A percentile compares a stretch with the other conserved stretches of the same genome.
phyloP scores from a whole-genome alignment of 2,797 vertebrate genomes.

The Amazona ochrocephala region DNA sequence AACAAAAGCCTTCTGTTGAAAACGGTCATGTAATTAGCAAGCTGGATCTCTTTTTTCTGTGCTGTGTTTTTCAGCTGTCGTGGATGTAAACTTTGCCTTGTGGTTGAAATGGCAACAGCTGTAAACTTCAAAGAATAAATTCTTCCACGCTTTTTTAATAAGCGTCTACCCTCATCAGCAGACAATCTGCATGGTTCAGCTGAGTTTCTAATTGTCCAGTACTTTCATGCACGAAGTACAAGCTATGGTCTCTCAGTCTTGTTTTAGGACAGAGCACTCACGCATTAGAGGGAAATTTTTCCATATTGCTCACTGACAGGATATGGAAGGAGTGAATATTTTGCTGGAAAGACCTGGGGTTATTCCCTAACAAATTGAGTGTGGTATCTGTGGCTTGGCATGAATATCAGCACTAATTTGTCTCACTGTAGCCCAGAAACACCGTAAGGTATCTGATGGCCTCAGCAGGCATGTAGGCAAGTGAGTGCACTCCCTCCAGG shows the following conservation, averaged over 20 bases:
- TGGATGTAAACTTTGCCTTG: conserved; percentile 15
- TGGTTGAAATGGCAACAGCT: conserved; percentile 38
- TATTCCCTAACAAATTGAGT: conserved; percentile 65
- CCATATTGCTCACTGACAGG: conserved; percentile 58
- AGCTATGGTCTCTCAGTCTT: conserved; percentile 39
- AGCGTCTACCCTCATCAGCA: neutral
- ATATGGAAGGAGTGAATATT: conserved; percentile 55
- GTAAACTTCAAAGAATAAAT: conserved; percentile 53
- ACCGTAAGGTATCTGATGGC: neutral
- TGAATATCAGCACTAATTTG: neutral
- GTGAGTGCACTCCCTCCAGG: neutral
- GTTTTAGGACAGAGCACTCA: conserved; percentile 15
- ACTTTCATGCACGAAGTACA: conserved; percentile 61
- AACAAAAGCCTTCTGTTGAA: neutral
- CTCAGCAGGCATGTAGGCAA: neutral
- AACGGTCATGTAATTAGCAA: neutral
- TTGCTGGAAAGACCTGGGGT: conserved; percentile 51
- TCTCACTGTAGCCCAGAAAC: conserved; percentile 5
- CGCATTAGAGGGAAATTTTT: conserved; percentile 61
- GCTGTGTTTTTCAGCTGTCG: neutral
- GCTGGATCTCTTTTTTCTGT: neutral
- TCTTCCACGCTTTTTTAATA: conserved; percentile 31
- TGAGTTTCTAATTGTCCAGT: conserved; percentile 48
- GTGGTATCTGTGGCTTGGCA: conserved; percentile 60
- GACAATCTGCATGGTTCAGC: conserved; percentile 30